Evolutionary conservation across 2,888 invertebrate genomes (phyloP).

Genomic region (Athalia circularis): DNA sequence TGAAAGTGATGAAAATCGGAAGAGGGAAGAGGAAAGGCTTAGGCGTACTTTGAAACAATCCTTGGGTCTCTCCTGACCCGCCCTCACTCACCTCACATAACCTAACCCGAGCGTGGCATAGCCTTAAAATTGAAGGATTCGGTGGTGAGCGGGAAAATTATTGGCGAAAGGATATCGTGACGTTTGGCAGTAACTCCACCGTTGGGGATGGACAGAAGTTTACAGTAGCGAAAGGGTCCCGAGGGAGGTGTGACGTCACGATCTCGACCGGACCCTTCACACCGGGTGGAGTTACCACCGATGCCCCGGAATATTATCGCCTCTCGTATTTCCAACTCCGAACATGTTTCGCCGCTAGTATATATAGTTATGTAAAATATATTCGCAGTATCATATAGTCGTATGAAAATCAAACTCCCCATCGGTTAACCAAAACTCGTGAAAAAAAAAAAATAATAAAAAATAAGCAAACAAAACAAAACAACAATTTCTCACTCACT

Average conservation of each 20-base stretch:
- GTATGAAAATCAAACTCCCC: neutral
- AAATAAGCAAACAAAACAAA: too few relatives aligned
- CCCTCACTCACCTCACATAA: too few relatives aligned
- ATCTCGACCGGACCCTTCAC: conserved; percentile 49
- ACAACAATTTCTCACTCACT: too few relatives aligned
- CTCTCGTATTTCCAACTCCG: neutral
- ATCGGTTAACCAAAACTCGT: neutral
- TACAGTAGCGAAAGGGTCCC: conserved; percentile 44
- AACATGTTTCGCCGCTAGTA: neutral
- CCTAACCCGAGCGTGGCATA: conserved; percentile 2
- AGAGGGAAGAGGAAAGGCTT: neutral
- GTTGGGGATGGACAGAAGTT: conserved; percentile 42
- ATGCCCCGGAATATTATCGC: conserved; percentile 16
- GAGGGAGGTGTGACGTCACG: conserved; percentile 51
- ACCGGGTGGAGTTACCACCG: conserved; percentile 50
- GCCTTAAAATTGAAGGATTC: conserved; percentile 44
- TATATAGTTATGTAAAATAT: neutral
- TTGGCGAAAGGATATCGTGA: conserved; percentile 18
- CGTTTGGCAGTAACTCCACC: neutral
- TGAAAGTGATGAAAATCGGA: too few relatives aligned
- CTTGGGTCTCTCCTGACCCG: conserved; percentile 30
- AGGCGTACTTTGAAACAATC: neutral
- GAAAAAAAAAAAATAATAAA: too few relatives aligned
- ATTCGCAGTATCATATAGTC: too few relatives aligned
- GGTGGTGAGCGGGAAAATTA: conserved; percentile 2